These are phyloP conservation scores for Aradus depressus DNA, from an alignment of 2,888 invertebrate species.

Conservation along the genomic window DNA sequence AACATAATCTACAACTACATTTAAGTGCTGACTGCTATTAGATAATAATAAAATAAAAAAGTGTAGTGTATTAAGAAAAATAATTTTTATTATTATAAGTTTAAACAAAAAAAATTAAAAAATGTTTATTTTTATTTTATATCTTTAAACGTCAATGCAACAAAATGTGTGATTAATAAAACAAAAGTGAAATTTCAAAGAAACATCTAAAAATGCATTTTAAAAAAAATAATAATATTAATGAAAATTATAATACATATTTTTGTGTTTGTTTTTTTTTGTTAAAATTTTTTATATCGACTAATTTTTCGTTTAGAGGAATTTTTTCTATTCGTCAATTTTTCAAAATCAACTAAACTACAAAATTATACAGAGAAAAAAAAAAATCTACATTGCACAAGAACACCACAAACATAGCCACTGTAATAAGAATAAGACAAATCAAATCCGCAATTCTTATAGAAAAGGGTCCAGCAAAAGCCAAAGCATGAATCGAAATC, in stretches of 20 bases:
- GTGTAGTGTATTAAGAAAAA: too few species aligned
- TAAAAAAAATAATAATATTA: too few species aligned
- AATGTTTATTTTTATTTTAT: too few species aligned
- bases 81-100: too few species aligned
- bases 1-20: conserved; percentile 12
- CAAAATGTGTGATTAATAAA: conserved; percentile 14
- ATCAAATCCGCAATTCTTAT: conserved; percentile 20
- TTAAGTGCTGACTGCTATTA: conserved; percentile 16
- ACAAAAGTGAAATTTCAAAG: too few species aligned
- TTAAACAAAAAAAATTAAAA: too few species aligned
- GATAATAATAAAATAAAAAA: conserved; percentile 4
- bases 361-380: conserved; percentile 7
- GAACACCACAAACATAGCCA: conserved; percentile 25
- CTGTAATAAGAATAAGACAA: conserved; percentile 10
- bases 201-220: too few species aligned
- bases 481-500: conserved; percentile 17
- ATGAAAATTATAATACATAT: too few species aligned
- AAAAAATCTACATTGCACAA: conserved; percentile 22
- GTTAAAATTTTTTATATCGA: too few species aligned
- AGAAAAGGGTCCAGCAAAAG: conserved; percentile 21
- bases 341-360: conserved; percentile 10
- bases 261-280: too few species aligned
- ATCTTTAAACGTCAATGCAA: conserved; percentile 19
- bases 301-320: too few species aligned
- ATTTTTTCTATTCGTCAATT: neutral